These are phyloP conservation scores for Drosophila eohydei DNA, from an alignment of 2,888 invertebrate genomes.

Conservation along the genomic window DNA sequence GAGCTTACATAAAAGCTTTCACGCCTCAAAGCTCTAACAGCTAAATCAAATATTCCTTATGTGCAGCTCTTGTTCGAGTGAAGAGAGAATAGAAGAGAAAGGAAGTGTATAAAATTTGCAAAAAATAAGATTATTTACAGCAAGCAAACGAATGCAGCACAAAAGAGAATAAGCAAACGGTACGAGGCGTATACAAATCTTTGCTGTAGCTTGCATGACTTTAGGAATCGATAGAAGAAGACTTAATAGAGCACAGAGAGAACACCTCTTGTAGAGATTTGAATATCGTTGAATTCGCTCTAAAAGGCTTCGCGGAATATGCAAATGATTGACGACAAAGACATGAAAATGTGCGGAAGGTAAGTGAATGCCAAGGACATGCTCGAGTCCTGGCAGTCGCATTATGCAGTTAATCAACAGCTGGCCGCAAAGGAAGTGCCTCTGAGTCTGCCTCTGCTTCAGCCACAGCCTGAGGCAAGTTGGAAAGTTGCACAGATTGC, in stretches of 20 bases:
- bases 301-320: constrained; percentile 9
- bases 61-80: too few relatives aligned
- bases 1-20: too few relatives aligned
- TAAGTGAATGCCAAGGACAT: constrained; percentile 27
- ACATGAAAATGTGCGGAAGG: constrained; percentile 4
- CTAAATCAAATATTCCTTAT: too few relatives aligned
- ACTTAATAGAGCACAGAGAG: too few relatives aligned
- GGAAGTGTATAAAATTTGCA: too few relatives aligned
- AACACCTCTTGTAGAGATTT: neutral
- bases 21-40: too few relatives aligned
- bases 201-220: neutral
- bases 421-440: constrained; percentile 75
- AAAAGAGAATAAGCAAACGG: neutral
- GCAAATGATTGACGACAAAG: constrained; percentile 33
- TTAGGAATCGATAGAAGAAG: neutral
- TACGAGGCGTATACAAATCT: neutral
- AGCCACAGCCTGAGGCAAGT: constrained; percentile 36
- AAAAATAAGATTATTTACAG: too few relatives aligned
- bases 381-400: constrained; percentile 1
- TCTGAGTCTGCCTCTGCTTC: constrained; percentile 62
- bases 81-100: too few relatives aligned
- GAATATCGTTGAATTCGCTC: neutral
- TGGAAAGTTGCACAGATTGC: constrained; percentile 1
- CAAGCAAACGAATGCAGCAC: neutral
- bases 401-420: constrained; percentile 77